phyloP scores from a whole-genome alignment of 2,113 vertebrate species.

The Ceyx margarethae region DNA sequence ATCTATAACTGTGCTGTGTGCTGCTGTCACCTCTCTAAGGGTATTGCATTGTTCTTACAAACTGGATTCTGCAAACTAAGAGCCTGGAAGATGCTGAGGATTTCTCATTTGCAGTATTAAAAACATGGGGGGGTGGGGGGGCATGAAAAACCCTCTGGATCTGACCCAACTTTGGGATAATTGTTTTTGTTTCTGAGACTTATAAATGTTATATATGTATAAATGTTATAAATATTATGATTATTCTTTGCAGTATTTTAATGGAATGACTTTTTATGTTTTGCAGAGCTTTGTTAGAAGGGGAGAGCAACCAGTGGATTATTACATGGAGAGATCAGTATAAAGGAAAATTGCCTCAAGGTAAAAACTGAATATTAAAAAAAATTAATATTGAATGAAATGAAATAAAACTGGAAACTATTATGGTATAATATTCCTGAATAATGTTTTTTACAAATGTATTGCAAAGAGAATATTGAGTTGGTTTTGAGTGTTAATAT shows the following conservation, averaged over 20 bases:
- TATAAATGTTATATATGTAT: not conserved
- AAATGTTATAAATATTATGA: not conserved
- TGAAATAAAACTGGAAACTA: not conserved
- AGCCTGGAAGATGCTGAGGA: not conserved
- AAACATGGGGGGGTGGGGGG: not conserved
- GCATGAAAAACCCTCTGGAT: not conserved
- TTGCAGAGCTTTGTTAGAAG: slow-evolving; percentile 89
- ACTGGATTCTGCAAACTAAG: not conserved
- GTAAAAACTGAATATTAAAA: slow-evolving; percentile 59
- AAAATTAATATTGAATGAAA: not conserved
- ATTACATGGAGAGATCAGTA: slow-evolving; percentile 71
- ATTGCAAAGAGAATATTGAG: not conserved
- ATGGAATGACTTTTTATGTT: slow-evolving; percentile 12
- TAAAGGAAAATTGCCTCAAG: slow-evolving; percentile 73
- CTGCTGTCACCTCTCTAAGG: not conserved
- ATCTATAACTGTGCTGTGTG: not conserved
- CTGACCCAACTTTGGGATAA: not conserved
- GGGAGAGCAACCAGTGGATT: slow-evolving; percentile 79
- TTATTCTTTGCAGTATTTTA: not conserved
- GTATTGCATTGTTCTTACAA: not conserved
- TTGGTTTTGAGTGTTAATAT: not conserved
- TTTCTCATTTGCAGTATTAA: not conserved
- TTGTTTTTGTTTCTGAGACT: not conserved
- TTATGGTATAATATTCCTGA: not conserved
- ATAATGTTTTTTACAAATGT: not conserved